Evolutionary conservation across 2,797 vertebrate species (phyloP).

Genomic region (Antennarius maculatus): DNA sequence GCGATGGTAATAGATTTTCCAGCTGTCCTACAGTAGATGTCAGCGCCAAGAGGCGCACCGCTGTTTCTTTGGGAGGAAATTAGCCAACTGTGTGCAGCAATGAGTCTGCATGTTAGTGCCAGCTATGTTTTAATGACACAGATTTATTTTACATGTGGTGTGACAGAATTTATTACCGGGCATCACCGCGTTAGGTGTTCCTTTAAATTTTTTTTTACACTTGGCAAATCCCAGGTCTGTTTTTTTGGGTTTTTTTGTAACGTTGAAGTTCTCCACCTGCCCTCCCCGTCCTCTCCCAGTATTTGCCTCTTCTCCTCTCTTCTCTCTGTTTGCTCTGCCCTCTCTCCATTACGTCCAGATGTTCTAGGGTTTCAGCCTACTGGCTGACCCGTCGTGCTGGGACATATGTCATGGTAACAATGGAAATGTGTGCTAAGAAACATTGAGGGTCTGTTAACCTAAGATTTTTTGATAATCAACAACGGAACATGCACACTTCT

Average conservation of each 20-base stretch:
- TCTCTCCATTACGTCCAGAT: constrained; percentile 70
- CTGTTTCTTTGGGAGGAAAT: constrained; percentile 40
- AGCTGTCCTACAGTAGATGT: constrained; percentile 45
- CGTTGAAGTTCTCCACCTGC: constrained; percentile 43
- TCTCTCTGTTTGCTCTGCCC: constrained; percentile 30
- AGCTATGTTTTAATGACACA: constrained; percentile 30
- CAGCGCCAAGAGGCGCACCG: constrained; percentile 43
- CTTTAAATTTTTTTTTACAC: constrained; percentile 9
- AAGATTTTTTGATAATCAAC: constrained; percentile 32
- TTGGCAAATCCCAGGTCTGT: neutral
- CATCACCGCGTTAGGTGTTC: constrained; percentile 5
- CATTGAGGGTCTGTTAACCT: constrained; percentile 36
- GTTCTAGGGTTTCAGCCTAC: constrained; percentile 59
- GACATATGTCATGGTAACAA: constrained; percentile 70
- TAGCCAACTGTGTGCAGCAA: constrained; percentile 25
- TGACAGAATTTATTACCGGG: constrained; percentile 8
- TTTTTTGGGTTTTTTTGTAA: constrained; percentile 1
- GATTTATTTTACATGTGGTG: constrained; percentile 26
- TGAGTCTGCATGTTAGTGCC: constrained; percentile 22
- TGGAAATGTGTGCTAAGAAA: constrained; percentile 66
- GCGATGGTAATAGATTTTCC: constrained; percentile 64
- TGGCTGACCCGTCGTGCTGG: constrained; percentile 65
- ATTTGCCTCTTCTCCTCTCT: constrained; percentile 25
- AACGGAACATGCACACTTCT: neutral
- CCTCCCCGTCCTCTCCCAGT: constrained; percentile 22